Evolutionary conservation across 2,888 invertebrate genomes (phyloP), one percentile per base, ranked within the genome.

Genomic region (Leptogaster cylindrica): DNA sequence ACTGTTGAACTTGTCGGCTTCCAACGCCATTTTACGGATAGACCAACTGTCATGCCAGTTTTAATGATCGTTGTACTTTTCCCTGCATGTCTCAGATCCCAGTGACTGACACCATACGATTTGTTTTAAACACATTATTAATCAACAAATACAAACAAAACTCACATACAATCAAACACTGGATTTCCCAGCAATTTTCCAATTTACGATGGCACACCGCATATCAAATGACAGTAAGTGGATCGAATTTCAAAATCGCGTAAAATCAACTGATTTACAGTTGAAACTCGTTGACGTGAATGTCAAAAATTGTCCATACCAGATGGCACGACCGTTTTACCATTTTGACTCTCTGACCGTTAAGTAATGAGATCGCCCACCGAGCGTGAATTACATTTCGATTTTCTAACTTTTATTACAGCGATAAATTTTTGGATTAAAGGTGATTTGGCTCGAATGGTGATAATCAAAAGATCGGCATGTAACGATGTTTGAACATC

Each of bases 161-260:
- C 33, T 1, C n/a, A n/a, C n/a, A 8, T n/a, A 33, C 33, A 33
- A 33, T 33, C 33, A 10, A n/a, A 33, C n/a, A 8, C 8, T 33
- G n/a, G n/a, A 33, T n/a, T 33, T 33, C 8, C 33, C 33, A 33
- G n/a, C 39, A 39, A 58, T 58, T 58, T 58, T 41, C 23, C 28
- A 39, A 58, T 58, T 58, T 58, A 58, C 58, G 58, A 58, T 58
- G 58, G 58, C 58, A 58, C 58, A 12, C 8, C 23, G 7, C 23
- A 23, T 58, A 58, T 58, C 58, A 58, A 16, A 41, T 58, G 58
- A 58, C 58, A 58, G 33, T 14, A 23, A 58, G 25, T 58, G 58
- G 18, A 58, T 58, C 58, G 58, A 58, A 58, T 58, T 58, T 39
- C 55, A 23, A 58, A 58, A 58, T 58, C 58, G 58, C 58, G 58